Base-by-base conservation (phyloP, 2,888 invertebrate genomes). In the Lasioglossum calceatum region DNA sequence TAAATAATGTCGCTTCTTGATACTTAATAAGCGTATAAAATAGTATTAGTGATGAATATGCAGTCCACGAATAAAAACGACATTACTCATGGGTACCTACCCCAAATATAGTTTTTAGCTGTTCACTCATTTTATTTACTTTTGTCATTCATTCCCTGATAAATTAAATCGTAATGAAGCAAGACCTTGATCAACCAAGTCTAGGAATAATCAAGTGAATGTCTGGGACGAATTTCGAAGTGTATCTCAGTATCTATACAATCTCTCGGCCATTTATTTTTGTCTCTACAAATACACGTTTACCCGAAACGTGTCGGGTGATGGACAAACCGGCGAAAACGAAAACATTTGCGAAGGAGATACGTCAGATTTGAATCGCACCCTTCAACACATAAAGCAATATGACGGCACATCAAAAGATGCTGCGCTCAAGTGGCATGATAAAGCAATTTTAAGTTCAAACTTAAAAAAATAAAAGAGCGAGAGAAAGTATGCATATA, bases 281-380 rank as follows among this genome's bases (percentile, higher is more conserved):
- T 14, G 12, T 27, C 14, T 14, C 4, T 27, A 16, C 14, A 27
- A 27, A 61, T 27, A 27, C 61, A 61, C 61, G 14, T 14, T 27
- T 14, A 0, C 14, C 5, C 14, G 2, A 27, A 61, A 61, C 5
- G 27, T 14, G 27, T 5, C 61, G 61, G 12, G 5, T 27, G 61
- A 61, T 61, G 27, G 27, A 16, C 61, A 27, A 61, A 27, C 61
- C 14, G 61, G 61, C 14, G 27, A 61, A 16, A 61, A 61, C 14
- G 61, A 61, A 61, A 61, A 61, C 61, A 61, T 61, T 61, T 27
- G 61, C 61, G 61, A 61, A 27, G 14, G 14, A 61, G 61, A 61
- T 61, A 61, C 61, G 61, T 61, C 61, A 61, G 14, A 61, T 61
- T 61, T 14, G 61, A 61, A 61, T 61, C 27, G 5, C 27, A 14